Conservation (phyloP, 2,113 vertebrate genomes). For the Hiodon tergisus region DNA sequence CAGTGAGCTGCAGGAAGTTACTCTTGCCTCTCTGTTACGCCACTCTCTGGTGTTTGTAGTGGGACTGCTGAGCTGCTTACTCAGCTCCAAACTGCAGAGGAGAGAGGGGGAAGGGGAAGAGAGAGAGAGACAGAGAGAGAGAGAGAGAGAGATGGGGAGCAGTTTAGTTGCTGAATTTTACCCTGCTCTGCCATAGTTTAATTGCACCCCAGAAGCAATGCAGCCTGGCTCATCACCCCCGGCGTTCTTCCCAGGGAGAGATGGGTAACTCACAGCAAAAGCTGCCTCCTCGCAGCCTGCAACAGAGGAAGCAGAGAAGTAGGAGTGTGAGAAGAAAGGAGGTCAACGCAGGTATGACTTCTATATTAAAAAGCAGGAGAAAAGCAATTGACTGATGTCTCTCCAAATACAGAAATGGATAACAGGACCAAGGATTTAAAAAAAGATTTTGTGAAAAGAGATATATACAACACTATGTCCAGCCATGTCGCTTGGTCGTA, state of each 20-base stretch:
- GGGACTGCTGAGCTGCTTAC: constrained; percentile 19
- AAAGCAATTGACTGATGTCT: background rate
- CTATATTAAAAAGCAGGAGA: background rate
- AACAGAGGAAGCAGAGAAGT: constrained; percentile 30
- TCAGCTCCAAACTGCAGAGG: constrained; percentile 24
- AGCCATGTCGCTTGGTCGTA: too few relatives aligned
- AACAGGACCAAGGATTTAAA: too few relatives aligned
- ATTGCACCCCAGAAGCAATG: background rate
- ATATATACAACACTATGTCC: too few relatives aligned
- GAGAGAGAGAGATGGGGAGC: constrained; percentile 1
- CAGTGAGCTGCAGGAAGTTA: too few relatives aligned
- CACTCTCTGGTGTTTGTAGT: too few relatives aligned
- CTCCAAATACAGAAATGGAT: too few relatives aligned
- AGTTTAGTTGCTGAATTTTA: too few relatives aligned
- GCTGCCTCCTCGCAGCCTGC: constrained; percentile 16
- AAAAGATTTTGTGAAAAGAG: too few relatives aligned
- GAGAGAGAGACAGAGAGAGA: constrained; percentile 5
- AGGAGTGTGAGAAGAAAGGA: background rate
- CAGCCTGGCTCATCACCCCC: constrained; percentile 10
- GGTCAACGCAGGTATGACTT: background rate
- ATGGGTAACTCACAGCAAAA: constrained; percentile 41
- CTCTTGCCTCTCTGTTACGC: too few relatives aligned
- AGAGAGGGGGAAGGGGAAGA: background rate
- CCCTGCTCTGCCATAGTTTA: background rate
- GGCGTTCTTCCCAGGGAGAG: constrained; percentile 19